Conservation (phyloP, 2,888 invertebrate species). For the Himalopsyche anomala region DNA sequence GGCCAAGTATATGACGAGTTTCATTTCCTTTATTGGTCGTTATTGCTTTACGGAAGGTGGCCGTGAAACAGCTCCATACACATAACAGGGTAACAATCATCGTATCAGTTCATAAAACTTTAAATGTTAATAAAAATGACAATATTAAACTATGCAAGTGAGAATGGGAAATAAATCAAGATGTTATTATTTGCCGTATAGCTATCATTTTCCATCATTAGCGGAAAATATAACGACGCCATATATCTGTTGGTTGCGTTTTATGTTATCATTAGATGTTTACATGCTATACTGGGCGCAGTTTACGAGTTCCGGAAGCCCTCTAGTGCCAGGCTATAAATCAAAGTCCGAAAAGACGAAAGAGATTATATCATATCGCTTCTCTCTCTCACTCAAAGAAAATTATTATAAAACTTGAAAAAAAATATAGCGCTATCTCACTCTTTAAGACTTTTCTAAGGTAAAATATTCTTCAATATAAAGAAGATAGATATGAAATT, state of each 20-base stretch:
- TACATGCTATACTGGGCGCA: slow-evolving; percentile 26
- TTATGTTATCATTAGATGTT: slow-evolving; percentile 34
- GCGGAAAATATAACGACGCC: slow-evolving; percentile 3
- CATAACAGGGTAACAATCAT: no score
- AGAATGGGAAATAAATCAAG: not conserved
- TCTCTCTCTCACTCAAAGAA: not conserved
- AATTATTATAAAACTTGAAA: not conserved
- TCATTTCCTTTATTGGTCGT: no score
- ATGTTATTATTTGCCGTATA: not conserved
- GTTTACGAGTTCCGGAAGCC: slow-evolving; percentile 34
- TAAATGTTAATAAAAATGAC: no score
- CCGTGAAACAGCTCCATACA: no score
- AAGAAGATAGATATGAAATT: slow-evolving; percentile 3
- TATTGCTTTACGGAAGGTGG: no score
- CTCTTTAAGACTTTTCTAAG: not conserved
- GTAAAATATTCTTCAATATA: not conserved
- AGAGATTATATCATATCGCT: not conserved
- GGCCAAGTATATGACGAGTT: no score
- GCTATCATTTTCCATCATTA: slow-evolving; percentile 30
- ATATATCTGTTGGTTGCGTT: slow-evolving; percentile 9
- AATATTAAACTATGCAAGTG: not conserved
- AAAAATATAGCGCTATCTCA: not conserved
- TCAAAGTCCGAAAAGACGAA: slow-evolving; percentile 15
- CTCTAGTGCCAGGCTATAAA: not conserved
- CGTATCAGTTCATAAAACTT: no score